Evolutionary conservation across 92 coral and sea anemone species (phyloP).

Genomic region (Heliopora coerulea): DNA sequence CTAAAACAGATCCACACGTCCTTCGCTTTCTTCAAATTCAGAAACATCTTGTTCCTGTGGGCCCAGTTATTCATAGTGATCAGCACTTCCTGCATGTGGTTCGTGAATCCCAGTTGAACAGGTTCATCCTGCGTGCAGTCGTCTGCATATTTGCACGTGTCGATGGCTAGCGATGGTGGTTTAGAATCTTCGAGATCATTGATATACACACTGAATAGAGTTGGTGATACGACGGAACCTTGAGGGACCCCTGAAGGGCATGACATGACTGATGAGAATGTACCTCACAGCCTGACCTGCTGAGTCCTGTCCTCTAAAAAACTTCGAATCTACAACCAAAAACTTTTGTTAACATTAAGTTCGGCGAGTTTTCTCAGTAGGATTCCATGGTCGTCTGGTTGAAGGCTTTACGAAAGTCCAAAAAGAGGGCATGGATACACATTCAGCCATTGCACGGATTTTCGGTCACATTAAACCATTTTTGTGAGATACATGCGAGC

Average conservation of each 20-base stretch:
- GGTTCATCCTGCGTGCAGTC: neutral
- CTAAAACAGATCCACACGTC: too few relatives aligned
- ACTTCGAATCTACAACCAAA: neutral
- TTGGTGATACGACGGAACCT: too few relatives aligned
- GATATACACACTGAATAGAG: neutral
- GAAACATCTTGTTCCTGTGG: neutral
- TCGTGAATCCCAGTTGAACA: neutral
- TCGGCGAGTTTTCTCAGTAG: too few relatives aligned
- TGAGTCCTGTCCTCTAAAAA: too few relatives aligned
- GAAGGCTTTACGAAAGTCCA: too few relatives aligned
- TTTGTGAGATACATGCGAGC: slow-evolving; percentile 2
- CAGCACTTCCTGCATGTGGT: neutral
- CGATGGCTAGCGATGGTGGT: neutral
- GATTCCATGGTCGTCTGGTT: neutral
- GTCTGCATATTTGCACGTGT: slow-evolving; percentile 4
- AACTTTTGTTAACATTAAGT: neutral
- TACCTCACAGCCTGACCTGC: too few relatives aligned
- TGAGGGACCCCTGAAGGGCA: too few relatives aligned
- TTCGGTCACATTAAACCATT: slow-evolving; percentile 12
- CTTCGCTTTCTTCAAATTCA: neutral
- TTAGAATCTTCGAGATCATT: neutral
- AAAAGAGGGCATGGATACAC: neutral
- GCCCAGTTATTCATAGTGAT: neutral
- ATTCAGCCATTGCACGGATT: neutral
- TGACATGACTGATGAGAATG: too few relatives aligned